Evolutionary conservation across 2,113 vertebrate genomes (phyloP).

Genomic region (Dicerorhinus sumatrensis): DNA sequence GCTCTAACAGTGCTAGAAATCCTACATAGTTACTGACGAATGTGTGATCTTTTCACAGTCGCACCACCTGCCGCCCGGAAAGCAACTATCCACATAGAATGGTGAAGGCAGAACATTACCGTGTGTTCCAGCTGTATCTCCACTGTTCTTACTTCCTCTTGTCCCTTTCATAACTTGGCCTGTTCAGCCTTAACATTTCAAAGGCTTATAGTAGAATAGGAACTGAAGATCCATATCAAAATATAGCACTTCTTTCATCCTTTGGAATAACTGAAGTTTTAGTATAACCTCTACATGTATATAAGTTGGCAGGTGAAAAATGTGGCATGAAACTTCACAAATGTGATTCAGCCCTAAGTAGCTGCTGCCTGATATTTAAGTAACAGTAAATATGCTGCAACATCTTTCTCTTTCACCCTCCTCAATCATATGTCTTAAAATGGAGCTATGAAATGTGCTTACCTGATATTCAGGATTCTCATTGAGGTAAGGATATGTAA

Average conservation of each 20-base stretch:
- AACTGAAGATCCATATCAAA: constrained; percentile 53
- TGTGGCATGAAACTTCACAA: constrained; percentile 40
- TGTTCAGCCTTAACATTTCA: constrained; percentile 70
- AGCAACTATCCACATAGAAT: constrained; percentile 64
- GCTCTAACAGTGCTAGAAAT: constrained; percentile 78
- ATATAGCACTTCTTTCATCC: constrained; percentile 53
- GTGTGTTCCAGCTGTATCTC: constrained; percentile 42
- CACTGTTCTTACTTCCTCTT: constrained; percentile 59
- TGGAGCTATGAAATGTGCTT: background rate
- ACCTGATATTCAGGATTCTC: constrained; percentile 43
- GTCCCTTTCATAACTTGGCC: constrained; percentile 68
- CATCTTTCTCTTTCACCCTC: background rate
- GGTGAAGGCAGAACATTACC: constrained; percentile 71
- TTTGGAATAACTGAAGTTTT: constrained; percentile 34
- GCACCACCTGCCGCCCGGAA: constrained; percentile 79
- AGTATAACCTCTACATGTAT: background rate
- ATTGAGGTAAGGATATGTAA: background rate
- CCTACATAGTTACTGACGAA: constrained; percentile 81
- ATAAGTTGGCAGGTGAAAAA: constrained; percentile 5
- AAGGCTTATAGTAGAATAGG: constrained; percentile 59
- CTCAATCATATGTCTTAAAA: background rate
- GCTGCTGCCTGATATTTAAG: background rate
- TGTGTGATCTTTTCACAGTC: constrained; percentile 85
- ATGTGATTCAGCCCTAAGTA: background rate
- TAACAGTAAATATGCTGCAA: background rate